These are phyloP conservation scores for Amniataba percoides DNA, from an alignment of 2,797 vertebrate species.

Conservation along the genomic window DNA sequence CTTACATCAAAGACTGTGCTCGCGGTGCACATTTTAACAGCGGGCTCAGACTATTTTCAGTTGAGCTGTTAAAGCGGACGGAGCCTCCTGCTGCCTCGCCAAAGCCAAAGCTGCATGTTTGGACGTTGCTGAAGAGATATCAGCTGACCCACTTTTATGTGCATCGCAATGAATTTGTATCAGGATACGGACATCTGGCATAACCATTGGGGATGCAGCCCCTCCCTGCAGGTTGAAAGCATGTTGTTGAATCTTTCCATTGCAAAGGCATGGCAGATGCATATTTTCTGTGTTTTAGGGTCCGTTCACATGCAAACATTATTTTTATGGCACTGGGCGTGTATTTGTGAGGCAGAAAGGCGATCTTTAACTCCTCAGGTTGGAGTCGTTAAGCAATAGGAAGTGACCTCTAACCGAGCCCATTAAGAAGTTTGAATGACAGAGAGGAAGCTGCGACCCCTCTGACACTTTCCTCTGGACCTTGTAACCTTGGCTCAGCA, in stretches of 20 bases:
- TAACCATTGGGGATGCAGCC: constrained; percentile 38
- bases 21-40: background rate
- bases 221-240: constrained; percentile 27
- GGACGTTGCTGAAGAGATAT: constrained; percentile 36
- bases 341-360: constrained; percentile 6
- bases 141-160: constrained; percentile 55
- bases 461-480: constrained; percentile 66
- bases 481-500: constrained; percentile 64
- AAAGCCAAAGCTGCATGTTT: constrained; percentile 39
- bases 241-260: background rate
- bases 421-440: constrained; percentile 63
- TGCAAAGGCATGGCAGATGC: background rate
- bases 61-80: background rate
- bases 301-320: background rate
- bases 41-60: background rate
- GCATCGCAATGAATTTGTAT: constrained; percentile 53
- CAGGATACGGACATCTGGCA: constrained; percentile 62
- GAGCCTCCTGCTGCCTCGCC: background rate
- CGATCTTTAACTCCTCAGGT: constrained; percentile 20
- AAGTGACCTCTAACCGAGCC: constrained; percentile 59
- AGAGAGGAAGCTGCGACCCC: constrained; percentile 68
- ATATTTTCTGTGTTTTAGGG: background rate
- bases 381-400: constrained; percentile 57
- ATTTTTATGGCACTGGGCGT: constrained; percentile 4
- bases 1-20: constrained; percentile 2